Conservation (phyloP, 2,888 invertebrate genomes). For the Lasioglossum leucozonium region DNA sequence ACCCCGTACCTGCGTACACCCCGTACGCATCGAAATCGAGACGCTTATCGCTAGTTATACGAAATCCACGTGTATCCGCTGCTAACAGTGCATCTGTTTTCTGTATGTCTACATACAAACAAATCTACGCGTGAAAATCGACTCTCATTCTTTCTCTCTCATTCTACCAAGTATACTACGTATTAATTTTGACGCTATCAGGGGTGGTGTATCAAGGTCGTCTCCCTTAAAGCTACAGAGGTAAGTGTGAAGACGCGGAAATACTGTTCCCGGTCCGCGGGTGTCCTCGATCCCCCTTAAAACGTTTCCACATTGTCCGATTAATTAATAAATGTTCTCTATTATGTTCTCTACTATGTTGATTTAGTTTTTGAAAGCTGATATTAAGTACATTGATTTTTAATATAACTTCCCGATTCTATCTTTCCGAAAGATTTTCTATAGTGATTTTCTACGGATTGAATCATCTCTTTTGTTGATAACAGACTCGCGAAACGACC, state of each 20-base stretch:
- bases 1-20: not conserved
- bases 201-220: slow-evolving; percentile 26
- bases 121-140: slow-evolving; percentile 21
- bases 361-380: not conserved
- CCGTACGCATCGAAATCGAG: not conserved
- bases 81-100: not conserved
- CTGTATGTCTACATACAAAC: not conserved
- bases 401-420: too few species aligned
- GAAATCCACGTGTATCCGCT: not conserved
- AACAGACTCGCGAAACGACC: too few species aligned
- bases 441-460: too few species aligned
- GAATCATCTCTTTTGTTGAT: too few species aligned
- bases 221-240: slow-evolving; percentile 56
- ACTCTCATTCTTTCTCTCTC: not conserved
- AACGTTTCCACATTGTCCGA: not conserved
- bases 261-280: slow-evolving; percentile 43
- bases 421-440: too few species aligned
- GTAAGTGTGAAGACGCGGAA: slow-evolving; percentile 54
- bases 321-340: not conserved
- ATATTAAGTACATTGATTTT: too few species aligned
- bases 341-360: too few species aligned
- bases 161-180: not conserved
- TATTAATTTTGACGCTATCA: slow-evolving; percentile 42
- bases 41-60: not conserved
- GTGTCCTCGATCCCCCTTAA: slow-evolving; percentile 17